Percentiles rank a stretch among this genome's conserved stretches.
Conservation (phyloP, 2,888 invertebrate species). For the Dorcus parallelipipedus region DNA sequence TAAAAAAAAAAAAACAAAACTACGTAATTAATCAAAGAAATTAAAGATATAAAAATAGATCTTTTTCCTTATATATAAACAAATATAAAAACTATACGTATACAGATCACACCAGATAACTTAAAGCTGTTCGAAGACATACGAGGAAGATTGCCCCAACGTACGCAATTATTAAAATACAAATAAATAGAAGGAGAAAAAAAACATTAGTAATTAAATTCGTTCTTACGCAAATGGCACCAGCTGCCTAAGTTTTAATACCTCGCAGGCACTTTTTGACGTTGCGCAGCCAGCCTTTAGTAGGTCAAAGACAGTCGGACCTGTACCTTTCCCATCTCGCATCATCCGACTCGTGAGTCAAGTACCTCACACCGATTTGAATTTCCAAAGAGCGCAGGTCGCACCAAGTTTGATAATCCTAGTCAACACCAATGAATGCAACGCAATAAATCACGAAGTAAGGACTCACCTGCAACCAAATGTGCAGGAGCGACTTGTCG, state of each 20-base stretch:
- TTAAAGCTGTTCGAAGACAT: neutral
- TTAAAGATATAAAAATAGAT: too few species aligned
- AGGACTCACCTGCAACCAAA: conserved; percentile 83
- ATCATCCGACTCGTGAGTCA: conserved; percentile 92
- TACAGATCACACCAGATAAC: neutral
- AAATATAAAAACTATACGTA: neutral
- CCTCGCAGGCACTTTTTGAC: conserved; percentile 47
- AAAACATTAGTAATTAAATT: conserved; percentile 6
- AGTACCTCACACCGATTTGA: conserved; percentile 69
- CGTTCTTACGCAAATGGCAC: neutral
- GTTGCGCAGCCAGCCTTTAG: conserved; percentile 52
- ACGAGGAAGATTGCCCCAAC: neutral
- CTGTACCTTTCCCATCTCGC: conserved; percentile 73
- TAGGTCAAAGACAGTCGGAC: conserved; percentile 45
- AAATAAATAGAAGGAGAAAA: conserved; percentile 3
- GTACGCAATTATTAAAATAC: neutral
- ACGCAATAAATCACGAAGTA: neutral
- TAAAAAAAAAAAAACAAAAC: too few species aligned
- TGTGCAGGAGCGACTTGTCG: conserved; percentile 91
- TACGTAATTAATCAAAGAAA: too few species aligned
- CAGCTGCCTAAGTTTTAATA: conserved; percentile 36
- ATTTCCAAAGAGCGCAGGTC: conserved; percentile 87
- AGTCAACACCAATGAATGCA: conserved; percentile 3
- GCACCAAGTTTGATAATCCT: conserved; percentile 91
- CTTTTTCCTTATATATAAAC: neutral